Percentiles rank a stretch among this genome's conserved stretches.
These are phyloP conservation scores for Seladonia tumulorum DNA, from an alignment of 2,888 invertebrate species.

Conservation along the genomic window DNA sequence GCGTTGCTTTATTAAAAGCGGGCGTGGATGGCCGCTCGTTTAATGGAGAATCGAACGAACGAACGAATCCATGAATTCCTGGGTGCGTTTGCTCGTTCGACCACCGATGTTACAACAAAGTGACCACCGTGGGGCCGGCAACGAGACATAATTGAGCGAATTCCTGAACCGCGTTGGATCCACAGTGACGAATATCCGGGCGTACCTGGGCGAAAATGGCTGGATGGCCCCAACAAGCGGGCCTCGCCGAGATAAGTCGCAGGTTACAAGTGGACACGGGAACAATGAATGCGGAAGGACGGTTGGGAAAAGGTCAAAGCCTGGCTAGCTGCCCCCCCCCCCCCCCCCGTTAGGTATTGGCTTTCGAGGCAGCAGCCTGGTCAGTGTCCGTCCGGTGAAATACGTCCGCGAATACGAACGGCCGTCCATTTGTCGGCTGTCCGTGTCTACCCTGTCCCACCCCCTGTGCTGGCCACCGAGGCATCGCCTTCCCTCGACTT, in stretches of 20 bases:
- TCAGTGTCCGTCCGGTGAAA: slow-evolving; percentile 77
- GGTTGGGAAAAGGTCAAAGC: slow-evolving; percentile 61
- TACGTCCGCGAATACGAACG: slow-evolving; percentile 79
- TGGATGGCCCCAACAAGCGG: slow-evolving; percentile 15
- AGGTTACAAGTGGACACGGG: slow-evolving; percentile 53
- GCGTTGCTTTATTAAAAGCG: not conserved
- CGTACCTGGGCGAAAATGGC: slow-evolving; percentile 37
- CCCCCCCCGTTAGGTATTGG: slow-evolving; percentile 63
- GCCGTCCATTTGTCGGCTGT: slow-evolving; percentile 80
- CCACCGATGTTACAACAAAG: not conserved
- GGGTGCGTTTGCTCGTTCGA: not conserved
- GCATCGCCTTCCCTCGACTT: slow-evolving; percentile 42
- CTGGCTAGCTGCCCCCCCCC: too few species aligned
- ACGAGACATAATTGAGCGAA: slow-evolving; percentile 19
- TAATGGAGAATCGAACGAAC: slow-evolving; percentile 14
- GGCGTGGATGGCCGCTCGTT: not conserved
- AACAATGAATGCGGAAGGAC: slow-evolving; percentile 69
- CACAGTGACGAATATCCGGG: slow-evolving; percentile 28
- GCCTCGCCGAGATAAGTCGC: slow-evolving; percentile 50
- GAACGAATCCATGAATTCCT: not conserved
- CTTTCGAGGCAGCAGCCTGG: slow-evolving; percentile 67
- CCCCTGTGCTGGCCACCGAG: slow-evolving; percentile 38
- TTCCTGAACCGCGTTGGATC: slow-evolving; percentile 4
- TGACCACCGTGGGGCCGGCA: not conserved
- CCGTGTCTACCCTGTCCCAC: slow-evolving; percentile 62